These are phyloP conservation scores for Heliconius cydno DNA, from an alignment of 2,888 invertebrate species.

Conservation along the genomic window DNA sequence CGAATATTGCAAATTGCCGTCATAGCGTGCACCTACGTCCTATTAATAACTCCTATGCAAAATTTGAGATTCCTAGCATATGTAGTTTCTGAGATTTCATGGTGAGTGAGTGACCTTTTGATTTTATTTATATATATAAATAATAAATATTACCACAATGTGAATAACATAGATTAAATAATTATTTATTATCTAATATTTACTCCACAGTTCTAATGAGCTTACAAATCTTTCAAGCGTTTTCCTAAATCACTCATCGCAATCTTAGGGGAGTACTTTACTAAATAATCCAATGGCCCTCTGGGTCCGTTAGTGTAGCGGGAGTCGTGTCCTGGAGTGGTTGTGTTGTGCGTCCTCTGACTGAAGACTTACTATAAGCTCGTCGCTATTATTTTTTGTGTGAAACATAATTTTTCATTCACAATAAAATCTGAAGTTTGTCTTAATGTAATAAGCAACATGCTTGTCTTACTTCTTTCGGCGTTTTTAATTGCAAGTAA, in stretches of 20 bases:
- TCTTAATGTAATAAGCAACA: constrained; percentile 23
- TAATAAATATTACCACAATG: no score
- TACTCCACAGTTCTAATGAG: background rate
- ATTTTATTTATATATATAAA: no score
- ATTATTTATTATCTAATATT: background rate
- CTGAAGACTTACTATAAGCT: background rate
- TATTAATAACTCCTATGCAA: no score
- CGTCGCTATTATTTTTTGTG: background rate
- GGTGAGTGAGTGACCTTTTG: no score
- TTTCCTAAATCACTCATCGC: constrained; percentile 25
- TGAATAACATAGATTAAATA: no score
- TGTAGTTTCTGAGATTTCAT: no score
- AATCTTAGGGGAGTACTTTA: constrained; percentile 18
- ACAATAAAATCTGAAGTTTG: background rate
- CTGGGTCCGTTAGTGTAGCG: constrained; percentile 26
- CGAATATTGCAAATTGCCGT: no score
- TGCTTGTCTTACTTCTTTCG: constrained; percentile 44
- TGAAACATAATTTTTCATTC: background rate
- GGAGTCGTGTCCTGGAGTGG: constrained; percentile 20
- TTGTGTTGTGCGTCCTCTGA: background rate
- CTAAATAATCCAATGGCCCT: constrained; percentile 12
- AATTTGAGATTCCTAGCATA: no score
- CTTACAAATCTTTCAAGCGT: constrained; percentile 2
- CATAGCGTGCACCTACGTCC: no score
- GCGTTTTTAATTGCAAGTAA: constrained; percentile 46